Evolutionary conservation across 2,888 invertebrate genomes (phyloP).

Genomic region (Drosophila antonietae): DNA sequence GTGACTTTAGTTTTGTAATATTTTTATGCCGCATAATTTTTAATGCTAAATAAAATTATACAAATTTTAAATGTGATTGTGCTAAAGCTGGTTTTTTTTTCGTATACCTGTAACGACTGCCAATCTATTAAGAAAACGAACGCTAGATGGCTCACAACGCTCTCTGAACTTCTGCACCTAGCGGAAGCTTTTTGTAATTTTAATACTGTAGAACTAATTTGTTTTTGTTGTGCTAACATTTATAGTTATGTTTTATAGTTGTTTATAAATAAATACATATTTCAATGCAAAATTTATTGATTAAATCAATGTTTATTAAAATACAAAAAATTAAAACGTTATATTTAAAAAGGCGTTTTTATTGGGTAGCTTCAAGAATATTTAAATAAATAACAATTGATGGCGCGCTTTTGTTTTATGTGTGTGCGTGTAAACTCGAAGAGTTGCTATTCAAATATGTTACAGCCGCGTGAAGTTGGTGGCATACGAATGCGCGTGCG

Average conservation of each 20-base stretch:
- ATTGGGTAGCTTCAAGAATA: background rate
- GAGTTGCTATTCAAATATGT: slow-evolving; percentile 5
- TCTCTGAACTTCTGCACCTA: too few species aligned
- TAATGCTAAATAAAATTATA: too few species aligned
- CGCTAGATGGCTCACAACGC: slow-evolving; percentile 2
- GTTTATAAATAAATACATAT: background rate
- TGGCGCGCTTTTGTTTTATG: background rate
- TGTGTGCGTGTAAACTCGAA: slow-evolving; percentile 2
- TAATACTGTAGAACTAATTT: background rate
- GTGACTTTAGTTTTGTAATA: slow-evolving; percentile 33
- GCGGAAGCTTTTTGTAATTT: background rate
- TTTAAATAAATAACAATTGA: background rate
- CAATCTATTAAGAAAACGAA: background rate
- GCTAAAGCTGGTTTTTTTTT: too few species aligned
- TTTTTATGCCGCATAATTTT: too few species aligned
- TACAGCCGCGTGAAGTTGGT: slow-evolving; percentile 34
- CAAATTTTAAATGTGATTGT: too few species aligned
- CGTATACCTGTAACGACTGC: background rate
- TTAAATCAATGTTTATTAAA: background rate
- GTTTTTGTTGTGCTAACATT: background rate
- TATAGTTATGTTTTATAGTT: background rate
- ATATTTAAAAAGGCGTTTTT: background rate
- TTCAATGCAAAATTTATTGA: background rate
- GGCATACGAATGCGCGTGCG: slow-evolving; percentile 1
- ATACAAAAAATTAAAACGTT: background rate